These are phyloP conservation scores for Rhagium mordax DNA, from an alignment of 2,888 invertebrate genomes.

Conservation along the genomic window DNA sequence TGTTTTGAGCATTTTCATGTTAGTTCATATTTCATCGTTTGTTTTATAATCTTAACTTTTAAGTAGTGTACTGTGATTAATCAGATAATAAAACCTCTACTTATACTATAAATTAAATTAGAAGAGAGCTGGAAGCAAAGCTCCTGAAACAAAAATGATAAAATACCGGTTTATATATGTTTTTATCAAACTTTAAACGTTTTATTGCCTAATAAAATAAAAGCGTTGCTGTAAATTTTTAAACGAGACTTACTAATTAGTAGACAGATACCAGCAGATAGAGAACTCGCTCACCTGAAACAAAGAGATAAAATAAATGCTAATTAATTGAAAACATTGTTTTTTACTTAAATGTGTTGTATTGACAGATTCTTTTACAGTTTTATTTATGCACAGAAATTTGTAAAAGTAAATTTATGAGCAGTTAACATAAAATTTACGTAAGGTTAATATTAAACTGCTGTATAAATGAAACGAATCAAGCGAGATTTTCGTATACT, in stretches of 20 bases:
- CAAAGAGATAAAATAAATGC: background rate
- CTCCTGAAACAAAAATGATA: background rate
- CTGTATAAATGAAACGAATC: no score
- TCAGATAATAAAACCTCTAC: no score
- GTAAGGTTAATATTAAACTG: no score
- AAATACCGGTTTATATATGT: background rate
- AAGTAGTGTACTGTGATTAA: no score
- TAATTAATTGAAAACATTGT: background rate
- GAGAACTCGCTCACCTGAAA: conserved; percentile 10
- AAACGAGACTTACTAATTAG: conserved; percentile 5
- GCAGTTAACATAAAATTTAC: no score
- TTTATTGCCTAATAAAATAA: background rate
- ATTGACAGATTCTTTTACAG: background rate
- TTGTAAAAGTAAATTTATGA: no score
- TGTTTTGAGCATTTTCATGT: no score
- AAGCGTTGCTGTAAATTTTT: background rate
- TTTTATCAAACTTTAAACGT: conserved; percentile 1
- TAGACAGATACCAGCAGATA: background rate
- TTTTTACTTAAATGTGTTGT: background rate
- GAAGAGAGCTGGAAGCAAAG: no score
- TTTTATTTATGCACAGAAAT: background rate
- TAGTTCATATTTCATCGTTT: no score
- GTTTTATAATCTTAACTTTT: no score
- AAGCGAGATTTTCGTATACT: no score
- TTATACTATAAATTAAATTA: no score